Conservation (phyloP, 2,113 vertebrate genomes). For the Poeciliopsis occidentalis region DNA sequence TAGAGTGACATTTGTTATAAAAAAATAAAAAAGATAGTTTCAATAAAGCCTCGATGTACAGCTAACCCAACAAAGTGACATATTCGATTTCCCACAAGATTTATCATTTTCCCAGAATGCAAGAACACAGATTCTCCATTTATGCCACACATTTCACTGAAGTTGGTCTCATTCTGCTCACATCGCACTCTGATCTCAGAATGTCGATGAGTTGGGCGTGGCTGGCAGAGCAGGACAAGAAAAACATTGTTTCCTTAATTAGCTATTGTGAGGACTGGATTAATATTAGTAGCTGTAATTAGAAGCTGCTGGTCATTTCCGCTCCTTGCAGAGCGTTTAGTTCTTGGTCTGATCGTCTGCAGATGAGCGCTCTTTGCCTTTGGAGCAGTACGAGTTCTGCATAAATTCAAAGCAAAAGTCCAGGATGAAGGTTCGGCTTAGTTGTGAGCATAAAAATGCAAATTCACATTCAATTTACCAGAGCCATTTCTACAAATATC, state of each 20-base stretch:
- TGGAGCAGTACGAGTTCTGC: slow-evolving; percentile 4
- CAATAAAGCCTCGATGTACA: slow-evolving; percentile 3
- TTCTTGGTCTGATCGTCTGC: slow-evolving; percentile 15
- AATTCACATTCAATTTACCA: not conserved
- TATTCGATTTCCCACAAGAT: not conserved
- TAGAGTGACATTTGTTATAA: slow-evolving; percentile 8
- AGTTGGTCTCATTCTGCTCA: not conserved
- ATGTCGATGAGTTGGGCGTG: slow-evolving; percentile 5
- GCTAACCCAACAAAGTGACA: not conserved
- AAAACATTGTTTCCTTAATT: slow-evolving; percentile 22
- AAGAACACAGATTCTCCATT: not conserved
- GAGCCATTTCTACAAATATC: not conserved
- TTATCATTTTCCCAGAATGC: not conserved
- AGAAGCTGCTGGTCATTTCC: not conserved
- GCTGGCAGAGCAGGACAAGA: not conserved
- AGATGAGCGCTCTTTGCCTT: slow-evolving; percentile 7
- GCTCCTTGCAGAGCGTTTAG: not conserved
- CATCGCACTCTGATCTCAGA: not conserved
- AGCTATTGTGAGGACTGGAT: not conserved
- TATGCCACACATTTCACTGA: slow-evolving; percentile 1
- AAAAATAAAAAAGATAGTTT: not conserved
- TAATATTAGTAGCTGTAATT: slow-evolving; percentile 5
- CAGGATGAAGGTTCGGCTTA: not conserved
- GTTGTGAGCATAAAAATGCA: not conserved
- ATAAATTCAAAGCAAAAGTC: slow-evolving; percentile 8